These are phyloP conservation scores for Acanthiza pusilla DNA, from an alignment of 2,797 vertebrate species.

Conservation along the genomic window DNA sequence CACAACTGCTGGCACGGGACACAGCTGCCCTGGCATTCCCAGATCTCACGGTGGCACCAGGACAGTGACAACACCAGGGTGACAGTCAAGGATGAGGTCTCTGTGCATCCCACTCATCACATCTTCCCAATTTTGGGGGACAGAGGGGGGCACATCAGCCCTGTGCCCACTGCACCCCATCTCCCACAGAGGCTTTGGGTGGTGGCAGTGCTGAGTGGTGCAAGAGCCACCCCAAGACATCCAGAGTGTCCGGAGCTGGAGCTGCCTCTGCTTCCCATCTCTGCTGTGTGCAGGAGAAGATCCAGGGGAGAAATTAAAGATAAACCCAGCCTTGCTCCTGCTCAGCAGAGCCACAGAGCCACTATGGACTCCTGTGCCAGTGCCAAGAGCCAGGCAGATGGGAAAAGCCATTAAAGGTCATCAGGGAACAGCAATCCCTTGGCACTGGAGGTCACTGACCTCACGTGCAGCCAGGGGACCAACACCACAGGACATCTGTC, in stretches of 20 bases:
- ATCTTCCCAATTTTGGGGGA: rapidly evolving
- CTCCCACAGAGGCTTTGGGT: neutral
- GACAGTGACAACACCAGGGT: rapidly evolving
- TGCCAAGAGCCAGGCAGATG: constrained; percentile 21
- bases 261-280: neutral
- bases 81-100: rapidly evolving
- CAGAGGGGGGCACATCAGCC: rapidly evolving
- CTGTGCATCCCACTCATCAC: rapidly evolving
- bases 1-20: neutral
- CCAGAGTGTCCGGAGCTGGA: neutral
- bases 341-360: neutral
- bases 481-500: neutral
- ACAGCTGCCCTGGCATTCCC: neutral
- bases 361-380: neutral
- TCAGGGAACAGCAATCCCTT: constrained; percentile 31
- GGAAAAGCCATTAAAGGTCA: constrained; percentile 53
- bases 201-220: neutral
- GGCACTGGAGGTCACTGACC: constrained; percentile 56
- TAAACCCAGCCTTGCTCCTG: neutral
- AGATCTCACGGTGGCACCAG: neutral
- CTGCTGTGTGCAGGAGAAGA: neutral
- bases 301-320: neutral
- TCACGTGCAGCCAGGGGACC: neutral
- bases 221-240: neutral
- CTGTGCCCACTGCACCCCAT: rapidly evolving